Evolutionary conservation across 1,140 invertebrate species (phyloP).

Genomic region (Neelides sp.): DNA sequence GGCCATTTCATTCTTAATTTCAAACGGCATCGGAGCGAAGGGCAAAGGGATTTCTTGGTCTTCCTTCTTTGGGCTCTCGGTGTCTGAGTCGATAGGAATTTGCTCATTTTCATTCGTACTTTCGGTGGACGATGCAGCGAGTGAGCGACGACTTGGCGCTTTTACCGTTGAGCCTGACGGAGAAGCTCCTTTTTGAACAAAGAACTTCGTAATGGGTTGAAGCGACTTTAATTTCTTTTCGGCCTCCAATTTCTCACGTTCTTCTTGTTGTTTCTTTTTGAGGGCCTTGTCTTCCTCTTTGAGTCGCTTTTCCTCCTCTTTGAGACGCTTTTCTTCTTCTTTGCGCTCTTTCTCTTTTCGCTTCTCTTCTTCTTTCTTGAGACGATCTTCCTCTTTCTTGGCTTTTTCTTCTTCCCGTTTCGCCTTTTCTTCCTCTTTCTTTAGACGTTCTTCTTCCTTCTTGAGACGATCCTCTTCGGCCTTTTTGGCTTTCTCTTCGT

Average conservation of each 20-base stretch:
- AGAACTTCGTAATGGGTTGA: slow-evolving; percentile 16
- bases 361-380: slow-evolving; percentile 12
- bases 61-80: too few species aligned
- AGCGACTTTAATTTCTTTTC: slow-evolving; percentile 19
- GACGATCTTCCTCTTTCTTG: slow-evolving; percentile 13
- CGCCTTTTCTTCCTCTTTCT: not conserved
- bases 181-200: slow-evolving; percentile 5
- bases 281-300: slow-evolving; percentile 9
- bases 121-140: too few species aligned
- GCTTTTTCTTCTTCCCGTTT: slow-evolving; percentile 8
- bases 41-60: not conserved
- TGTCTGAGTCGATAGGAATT: too few species aligned
- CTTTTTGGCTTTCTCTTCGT: not conserved
- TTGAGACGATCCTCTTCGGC: slow-evolving; percentile 9
- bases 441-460: slow-evolving; percentile 10
- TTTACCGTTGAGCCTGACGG: not conserved
- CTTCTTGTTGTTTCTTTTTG: slow-evolving; percentile 6
- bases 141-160: not conserved
- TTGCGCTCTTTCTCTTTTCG: slow-evolving; percentile 5
- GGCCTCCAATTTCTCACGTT: slow-evolving; percentile 11
- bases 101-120: too few species aligned
- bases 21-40: slow-evolving; percentile 25
- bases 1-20: slow-evolving; percentile 28
- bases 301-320: slow-evolving; percentile 11
- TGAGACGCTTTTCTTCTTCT: slow-evolving; percentile 10